phyloP scores from a whole-genome alignment of 2,888 invertebrate species.

The Eubasilissa splendida region DNA sequence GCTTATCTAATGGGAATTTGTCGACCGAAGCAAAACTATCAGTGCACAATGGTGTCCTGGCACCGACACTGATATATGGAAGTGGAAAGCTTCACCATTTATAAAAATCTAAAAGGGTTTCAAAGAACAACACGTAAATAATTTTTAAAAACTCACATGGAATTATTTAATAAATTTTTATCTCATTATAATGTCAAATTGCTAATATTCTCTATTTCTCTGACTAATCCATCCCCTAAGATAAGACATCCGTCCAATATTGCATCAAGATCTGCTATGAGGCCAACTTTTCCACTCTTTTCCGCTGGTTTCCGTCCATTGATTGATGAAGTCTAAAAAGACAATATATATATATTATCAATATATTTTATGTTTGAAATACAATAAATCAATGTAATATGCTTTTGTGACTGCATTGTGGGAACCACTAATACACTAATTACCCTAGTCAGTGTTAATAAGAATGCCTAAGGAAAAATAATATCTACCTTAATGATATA shows the following conservation, averaged over 20 bases:
- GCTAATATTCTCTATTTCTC: constrained; percentile 67
- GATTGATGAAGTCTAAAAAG: constrained; percentile 72
- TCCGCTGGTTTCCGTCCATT: constrained; percentile 71
- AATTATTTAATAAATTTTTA: background rate
- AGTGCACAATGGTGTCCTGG: too few relatives aligned
- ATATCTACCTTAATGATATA: too few relatives aligned
- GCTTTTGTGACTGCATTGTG: too few relatives aligned
- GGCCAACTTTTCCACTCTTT: constrained; percentile 66
- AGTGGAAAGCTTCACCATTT: too few relatives aligned
- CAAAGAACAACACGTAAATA: too few relatives aligned
- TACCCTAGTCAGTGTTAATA: too few relatives aligned
- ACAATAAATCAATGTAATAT: background rate
- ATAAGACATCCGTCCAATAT: constrained; percentile 81
- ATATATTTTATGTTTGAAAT: background rate
- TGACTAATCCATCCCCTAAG: constrained; percentile 79
- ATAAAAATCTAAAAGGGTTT: too few relatives aligned
- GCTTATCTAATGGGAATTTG: too few relatives aligned
- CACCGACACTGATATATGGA: too few relatives aligned
- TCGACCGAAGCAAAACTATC: too few relatives aligned
- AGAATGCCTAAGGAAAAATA: too few relatives aligned
- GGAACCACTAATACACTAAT: too few relatives aligned
- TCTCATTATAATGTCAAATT: constrained; percentile 45
- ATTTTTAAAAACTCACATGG: background rate
- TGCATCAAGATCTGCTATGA: constrained; percentile 77
- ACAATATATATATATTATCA: constrained; percentile 43